These are phyloP conservation scores for Tribolium freemani DNA, from an alignment of 2,888 invertebrate genomes.

Conservation along the genomic window DNA sequence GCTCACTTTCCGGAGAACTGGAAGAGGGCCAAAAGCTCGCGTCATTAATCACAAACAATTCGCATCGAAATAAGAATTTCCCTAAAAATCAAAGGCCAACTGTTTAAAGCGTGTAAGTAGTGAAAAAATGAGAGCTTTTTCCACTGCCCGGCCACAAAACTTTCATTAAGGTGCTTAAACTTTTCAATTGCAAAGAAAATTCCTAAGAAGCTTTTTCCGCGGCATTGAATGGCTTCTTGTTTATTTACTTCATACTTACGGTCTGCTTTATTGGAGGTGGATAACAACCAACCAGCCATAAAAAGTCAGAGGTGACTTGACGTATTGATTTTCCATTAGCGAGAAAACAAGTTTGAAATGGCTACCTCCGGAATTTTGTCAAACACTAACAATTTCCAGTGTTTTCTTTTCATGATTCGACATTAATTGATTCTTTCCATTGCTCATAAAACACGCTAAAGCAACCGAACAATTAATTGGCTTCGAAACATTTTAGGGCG, in stretches of 20 bases:
- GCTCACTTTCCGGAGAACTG: constrained; percentile 27
- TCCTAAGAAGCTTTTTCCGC: constrained; percentile 26
- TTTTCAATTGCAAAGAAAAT: constrained; percentile 15
- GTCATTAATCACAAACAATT: constrained; percentile 19
- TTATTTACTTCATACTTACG: constrained; percentile 41
- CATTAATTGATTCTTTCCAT: constrained; percentile 31
- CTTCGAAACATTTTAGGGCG: constrained; percentile 15
- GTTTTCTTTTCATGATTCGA: constrained; percentile 22
- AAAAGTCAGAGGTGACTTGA: constrained; percentile 59
- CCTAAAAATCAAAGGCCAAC: constrained; percentile 14
- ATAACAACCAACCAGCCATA: constrained; percentile 54
- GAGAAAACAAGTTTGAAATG: constrained; percentile 53
- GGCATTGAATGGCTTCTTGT: constrained; percentile 41
- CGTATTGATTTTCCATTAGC: constrained; percentile 61
- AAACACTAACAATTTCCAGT: constrained; percentile 19
- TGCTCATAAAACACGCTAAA: constrained; percentile 30
- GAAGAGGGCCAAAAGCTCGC: constrained; percentile 27
- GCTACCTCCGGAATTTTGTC: constrained; percentile 28
- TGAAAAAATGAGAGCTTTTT: neutral
- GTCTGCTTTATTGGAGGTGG: constrained; percentile 48
- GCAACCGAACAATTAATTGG: constrained; percentile 30
- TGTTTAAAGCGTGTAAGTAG: constrained; percentile 24
- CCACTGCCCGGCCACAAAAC: neutral
- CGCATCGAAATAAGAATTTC: neutral
- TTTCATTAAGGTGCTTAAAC: neutral